Evolutionary conservation across 2,797 vertebrate genomes (phyloP).

Genomic region (Chelidonichthys spinosus): DNA sequence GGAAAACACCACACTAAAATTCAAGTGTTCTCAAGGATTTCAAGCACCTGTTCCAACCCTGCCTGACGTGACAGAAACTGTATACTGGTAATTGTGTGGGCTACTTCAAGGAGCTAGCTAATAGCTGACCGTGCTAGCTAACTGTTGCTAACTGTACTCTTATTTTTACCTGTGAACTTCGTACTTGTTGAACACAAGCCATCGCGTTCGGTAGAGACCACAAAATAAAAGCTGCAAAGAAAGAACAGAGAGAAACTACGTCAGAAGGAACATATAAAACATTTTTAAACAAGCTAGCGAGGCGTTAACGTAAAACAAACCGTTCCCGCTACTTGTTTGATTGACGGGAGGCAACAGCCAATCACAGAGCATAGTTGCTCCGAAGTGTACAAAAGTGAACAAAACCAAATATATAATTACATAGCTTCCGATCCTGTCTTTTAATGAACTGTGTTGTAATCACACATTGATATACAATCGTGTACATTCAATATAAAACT

Average conservation of each 20-base stretch:
- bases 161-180: slow-evolving; percentile 71
- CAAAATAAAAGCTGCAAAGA: not conserved
- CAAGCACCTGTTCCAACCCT: too few species aligned
- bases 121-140: not conserved
- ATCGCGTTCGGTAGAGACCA: slow-evolving; percentile 49
- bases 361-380: slow-evolving; percentile 8
- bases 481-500: not conserved
- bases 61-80: too few species aligned
- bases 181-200: slow-evolving; percentile 74
- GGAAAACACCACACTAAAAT: too few species aligned
- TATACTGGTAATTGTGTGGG: too few species aligned
- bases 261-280: too few species aligned
- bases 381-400: not conserved
- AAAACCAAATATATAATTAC: not conserved
- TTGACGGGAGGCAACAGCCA: slow-evolving; percentile 7
- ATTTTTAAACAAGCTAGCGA: not conserved
- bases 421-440: not conserved
- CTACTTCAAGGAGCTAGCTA: too few species aligned
- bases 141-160: too few species aligned
- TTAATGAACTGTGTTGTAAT: accelerated
- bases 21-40: too few species aligned
- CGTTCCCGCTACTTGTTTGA: slow-evolving; percentile 44
- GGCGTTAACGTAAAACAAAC: not conserved
- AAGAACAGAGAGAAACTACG: not conserved
- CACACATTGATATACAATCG: accelerated